Conservation (phyloP, 2,113 vertebrate genomes). For the Colius striatus region DNA sequence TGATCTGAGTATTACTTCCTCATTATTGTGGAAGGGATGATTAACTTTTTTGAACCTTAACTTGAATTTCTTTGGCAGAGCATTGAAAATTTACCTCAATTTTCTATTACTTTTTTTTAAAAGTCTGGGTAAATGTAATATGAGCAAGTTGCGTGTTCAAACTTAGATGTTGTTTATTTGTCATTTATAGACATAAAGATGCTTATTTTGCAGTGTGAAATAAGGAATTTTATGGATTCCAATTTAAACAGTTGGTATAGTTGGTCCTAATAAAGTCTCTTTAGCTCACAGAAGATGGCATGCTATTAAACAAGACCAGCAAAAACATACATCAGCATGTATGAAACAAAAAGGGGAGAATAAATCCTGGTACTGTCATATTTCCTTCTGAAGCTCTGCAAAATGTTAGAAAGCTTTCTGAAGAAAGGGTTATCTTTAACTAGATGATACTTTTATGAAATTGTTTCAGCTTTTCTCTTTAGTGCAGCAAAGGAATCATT, state of each 20-base stretch:
- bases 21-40: constrained; percentile 27
- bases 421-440: constrained; percentile 24
- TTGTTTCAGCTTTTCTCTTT: constrained; percentile 43
- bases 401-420: constrained; percentile 1
- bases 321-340: not conserved
- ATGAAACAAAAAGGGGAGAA: not conserved
- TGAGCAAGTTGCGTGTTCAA: not conserved
- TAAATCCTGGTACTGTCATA: not conserved
- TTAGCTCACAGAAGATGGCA: not conserved
- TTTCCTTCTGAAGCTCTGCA: constrained; percentile 23
- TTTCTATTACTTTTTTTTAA: constrained; percentile 6
- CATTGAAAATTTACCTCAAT: not conserved
- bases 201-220: not conserved
- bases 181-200: not conserved
- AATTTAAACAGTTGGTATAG: not conserved
- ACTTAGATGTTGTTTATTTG: not conserved
- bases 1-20: constrained; percentile 35
- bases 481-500: constrained; percentile 50
- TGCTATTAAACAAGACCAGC: not conserved
- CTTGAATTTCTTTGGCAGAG: not conserved
- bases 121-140: not conserved
- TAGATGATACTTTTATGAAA: constrained; percentile 17
- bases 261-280: not conserved
- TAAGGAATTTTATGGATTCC: not conserved
- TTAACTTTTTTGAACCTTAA: constrained; percentile 23